phyloP scores from a whole-genome alignment of 2,797 vertebrate species.

The Hafferia zeledoni region DNA sequence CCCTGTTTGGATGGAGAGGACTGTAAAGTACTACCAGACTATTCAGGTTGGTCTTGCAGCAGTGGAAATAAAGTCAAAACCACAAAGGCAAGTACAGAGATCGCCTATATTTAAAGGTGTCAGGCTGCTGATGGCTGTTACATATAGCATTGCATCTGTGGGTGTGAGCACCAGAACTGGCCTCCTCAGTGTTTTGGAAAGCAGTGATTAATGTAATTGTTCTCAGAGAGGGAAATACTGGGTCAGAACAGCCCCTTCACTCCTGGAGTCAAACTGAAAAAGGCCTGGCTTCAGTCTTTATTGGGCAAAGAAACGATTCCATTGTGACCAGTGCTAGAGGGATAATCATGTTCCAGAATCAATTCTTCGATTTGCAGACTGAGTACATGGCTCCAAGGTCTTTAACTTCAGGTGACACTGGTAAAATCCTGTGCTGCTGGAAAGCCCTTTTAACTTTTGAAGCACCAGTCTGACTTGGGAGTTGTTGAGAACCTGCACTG shows the following conservation, averaged over 20 bases:
- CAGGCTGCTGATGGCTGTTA: background rate
- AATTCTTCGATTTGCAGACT: background rate
- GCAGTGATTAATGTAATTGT: background rate
- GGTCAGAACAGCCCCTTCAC: background rate
- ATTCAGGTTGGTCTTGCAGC: slow-evolving; percentile 84
- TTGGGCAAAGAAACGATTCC: background rate
- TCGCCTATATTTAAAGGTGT: background rate
- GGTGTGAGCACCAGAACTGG: background rate
- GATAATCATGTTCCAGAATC: background rate
- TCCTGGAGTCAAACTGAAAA: background rate
- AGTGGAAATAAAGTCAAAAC: slow-evolving; percentile 87
- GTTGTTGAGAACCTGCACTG: background rate
- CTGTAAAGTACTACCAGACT: slow-evolving; percentile 82
- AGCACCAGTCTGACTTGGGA: background rate
- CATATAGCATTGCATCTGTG: background rate
- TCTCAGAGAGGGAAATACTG: background rate
- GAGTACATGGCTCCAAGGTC: background rate
- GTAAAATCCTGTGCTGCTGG: background rate
- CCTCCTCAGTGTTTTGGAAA: background rate
- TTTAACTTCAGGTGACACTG: background rate
- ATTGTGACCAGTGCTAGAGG: background rate
- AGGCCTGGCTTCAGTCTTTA: background rate
- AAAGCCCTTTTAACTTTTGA: background rate
- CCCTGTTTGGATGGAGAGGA: slow-evolving; percentile 83
- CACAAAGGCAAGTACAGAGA: slow-evolving; percentile 80